phyloP scores from a whole-genome alignment of 2,113 vertebrate genomes.

The Varanus komodoensis region DNA sequence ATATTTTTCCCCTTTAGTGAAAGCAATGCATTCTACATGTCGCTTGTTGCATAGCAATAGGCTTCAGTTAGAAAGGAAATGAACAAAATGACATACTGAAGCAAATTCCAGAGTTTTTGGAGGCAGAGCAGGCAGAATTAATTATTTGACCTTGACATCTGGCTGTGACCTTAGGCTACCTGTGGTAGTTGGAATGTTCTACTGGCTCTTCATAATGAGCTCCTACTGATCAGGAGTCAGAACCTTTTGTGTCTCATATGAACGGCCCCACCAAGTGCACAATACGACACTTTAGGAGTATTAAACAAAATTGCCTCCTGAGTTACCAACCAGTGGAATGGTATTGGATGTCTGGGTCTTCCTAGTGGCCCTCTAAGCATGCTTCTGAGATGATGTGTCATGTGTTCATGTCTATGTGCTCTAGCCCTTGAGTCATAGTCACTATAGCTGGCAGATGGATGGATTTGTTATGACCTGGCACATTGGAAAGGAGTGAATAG shows the following conservation, averaged over 20 bases:
- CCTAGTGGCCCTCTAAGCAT: not conserved
- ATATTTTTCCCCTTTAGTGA: not conserved
- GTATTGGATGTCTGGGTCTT: not conserved
- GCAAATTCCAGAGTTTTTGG: not conserved
- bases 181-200: not conserved
- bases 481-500: not conserved
- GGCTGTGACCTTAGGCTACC: not conserved
- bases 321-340: not conserved
- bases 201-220: not conserved
- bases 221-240: not conserved
- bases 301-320: not conserved
- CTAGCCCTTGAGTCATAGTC: not conserved
- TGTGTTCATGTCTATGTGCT: not conserved
- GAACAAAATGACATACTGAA: not conserved
- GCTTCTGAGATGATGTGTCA: not conserved
- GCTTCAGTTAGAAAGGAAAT: not conserved
- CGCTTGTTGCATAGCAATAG: not conserved
- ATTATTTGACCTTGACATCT: not conserved
- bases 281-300: not conserved
- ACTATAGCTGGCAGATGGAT: not conserved
- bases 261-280: not conserved
- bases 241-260: not conserved
- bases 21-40: constrained; percentile 6
- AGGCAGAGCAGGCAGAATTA: not conserved
- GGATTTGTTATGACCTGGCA: not conserved